Percentiles rank a stretch among this genome's conserved stretches.
Evolutionary conservation across 1,140 invertebrate genomes (phyloP).

Genomic region (Lasioglossum baleicum): DNA sequence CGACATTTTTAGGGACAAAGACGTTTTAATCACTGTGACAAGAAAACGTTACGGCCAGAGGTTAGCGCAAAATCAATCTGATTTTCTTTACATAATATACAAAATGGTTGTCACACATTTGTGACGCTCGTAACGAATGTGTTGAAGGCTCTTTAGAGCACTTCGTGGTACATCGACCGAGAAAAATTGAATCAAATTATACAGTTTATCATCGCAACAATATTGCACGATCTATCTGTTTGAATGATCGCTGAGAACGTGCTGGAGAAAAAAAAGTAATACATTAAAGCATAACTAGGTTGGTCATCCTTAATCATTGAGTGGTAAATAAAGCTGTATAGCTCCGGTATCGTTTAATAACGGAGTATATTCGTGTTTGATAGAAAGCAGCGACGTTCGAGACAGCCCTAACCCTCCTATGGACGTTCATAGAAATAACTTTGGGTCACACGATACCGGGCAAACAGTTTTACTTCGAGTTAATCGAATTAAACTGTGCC

Average conservation of each 20-base stretch:
- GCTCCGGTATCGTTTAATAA: conserved; percentile 55
- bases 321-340: conserved; percentile 53
- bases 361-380: conserved; percentile 45
- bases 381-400: conserved; percentile 29
- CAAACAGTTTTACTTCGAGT: conserved; percentile 46
- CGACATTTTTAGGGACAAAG: no score
- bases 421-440: conserved; percentile 48
- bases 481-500: conserved; percentile 56
- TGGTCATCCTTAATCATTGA: conserved; percentile 51
- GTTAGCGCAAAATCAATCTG: no score
- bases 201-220: not conserved
- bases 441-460: conserved; percentile 46
- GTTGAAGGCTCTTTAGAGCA: no score
- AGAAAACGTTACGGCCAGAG: no score
- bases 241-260: not conserved
- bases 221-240: not conserved
- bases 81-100: no score
- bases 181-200: no score
- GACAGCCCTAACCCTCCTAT: conserved; percentile 22
- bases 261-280: conserved; percentile 21
- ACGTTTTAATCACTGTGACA: no score
- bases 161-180: no score
- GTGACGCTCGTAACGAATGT: no score
- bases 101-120: no score
- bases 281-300: conserved; percentile 41